Base-by-base conservation (phyloP, 2,797 vertebrate species). In the Pseudopleuronectes americanus region DNA sequence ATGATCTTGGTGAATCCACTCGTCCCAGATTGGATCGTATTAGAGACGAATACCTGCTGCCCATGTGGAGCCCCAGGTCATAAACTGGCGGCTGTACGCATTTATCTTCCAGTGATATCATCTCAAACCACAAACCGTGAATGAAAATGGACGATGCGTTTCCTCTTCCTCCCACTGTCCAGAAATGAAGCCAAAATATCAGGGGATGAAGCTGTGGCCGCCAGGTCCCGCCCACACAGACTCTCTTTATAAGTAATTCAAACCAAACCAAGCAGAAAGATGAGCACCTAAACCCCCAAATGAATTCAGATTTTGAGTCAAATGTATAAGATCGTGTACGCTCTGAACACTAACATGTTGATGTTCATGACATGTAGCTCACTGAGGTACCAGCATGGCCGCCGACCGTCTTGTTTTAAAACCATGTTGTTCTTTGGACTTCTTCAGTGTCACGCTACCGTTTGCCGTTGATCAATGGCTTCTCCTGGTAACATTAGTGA, bases 401-500 rank as follows among this genome's bases (percentile, higher is more conserved):
- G 1, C 6, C 16, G 13, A 33, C 23, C 1, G 4, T 48, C 8
- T 36, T 24, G 23, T 67, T 45, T 28, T 8, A 28, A 6, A 12
- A 38, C n/a, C 3, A 31, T 31, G 23, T 51, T 23, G 21, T 45
- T 1, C 3, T 22, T 41, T 28, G 13, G 8, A 1, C 23, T 36
- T 66, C 28, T 24, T 36, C 2, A 19, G 17, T 58, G 22, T 23
- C 19, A 31, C 12, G 36, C 13, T 4, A 38, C 12, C 0, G 36
- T 38, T 38, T 38, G 10, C 3, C 10, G 8, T 58, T 55, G 64
- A 79, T 71, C 77, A 70, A 16, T 36, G 31, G 6, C 54, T 61
- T 56, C 48, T 47, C 47, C 60, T 68, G 64, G 60, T 67, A 64
- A 56, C 60, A 47, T 21, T 5, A 6, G 59, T 68, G 38, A 55